A percentile compares a stretch with the other conserved stretches of the same genome.
Conservation (phyloP, 2,113 vertebrate species). For the Albula goreensis region DNA sequence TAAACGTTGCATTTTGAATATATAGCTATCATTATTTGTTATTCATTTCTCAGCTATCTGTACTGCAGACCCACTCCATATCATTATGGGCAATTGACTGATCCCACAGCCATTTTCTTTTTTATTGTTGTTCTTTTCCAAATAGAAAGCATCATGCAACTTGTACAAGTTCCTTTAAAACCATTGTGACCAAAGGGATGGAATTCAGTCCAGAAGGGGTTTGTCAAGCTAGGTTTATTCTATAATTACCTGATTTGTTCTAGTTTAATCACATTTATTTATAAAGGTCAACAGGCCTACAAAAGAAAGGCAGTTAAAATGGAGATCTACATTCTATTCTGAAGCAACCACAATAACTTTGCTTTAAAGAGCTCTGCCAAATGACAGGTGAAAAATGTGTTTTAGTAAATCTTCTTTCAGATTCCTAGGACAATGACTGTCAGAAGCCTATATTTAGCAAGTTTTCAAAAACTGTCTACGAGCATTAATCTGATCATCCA, state of each 20-base stretch:
- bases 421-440: neutral
- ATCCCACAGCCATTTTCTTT: neutral
- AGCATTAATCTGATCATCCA: slow-evolving; percentile 20
- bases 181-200: slow-evolving; percentile 57
- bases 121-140: slow-evolving; percentile 15
- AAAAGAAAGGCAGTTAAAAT: slow-evolving; percentile 43
- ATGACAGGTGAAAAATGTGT: neutral
- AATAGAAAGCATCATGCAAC: slow-evolving; percentile 49
- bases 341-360: neutral
- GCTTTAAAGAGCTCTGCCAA: neutral
- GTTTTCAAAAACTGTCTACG: neutral
- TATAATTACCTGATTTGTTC: slow-evolving; percentile 79
- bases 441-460: neutral
- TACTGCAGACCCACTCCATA: neutral
- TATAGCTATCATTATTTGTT: neutral
- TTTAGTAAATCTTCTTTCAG: neutral
- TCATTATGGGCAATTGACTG: neutral
- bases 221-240: slow-evolving; percentile 76
- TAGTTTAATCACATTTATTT: slow-evolving; percentile 74
- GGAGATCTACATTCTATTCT: neutral
- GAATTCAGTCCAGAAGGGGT: slow-evolving; percentile 75
- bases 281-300: slow-evolving; percentile 72
- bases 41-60: neutral
- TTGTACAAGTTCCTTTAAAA: slow-evolving; percentile 56
- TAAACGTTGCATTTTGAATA: neutral